A percentile compares a stretch with the other conserved stretches of the same genome.
These are phyloP conservation scores for Glaucomys volans DNA, from an alignment of 2,113 vertebrate species.

Conservation along the genomic window DNA sequence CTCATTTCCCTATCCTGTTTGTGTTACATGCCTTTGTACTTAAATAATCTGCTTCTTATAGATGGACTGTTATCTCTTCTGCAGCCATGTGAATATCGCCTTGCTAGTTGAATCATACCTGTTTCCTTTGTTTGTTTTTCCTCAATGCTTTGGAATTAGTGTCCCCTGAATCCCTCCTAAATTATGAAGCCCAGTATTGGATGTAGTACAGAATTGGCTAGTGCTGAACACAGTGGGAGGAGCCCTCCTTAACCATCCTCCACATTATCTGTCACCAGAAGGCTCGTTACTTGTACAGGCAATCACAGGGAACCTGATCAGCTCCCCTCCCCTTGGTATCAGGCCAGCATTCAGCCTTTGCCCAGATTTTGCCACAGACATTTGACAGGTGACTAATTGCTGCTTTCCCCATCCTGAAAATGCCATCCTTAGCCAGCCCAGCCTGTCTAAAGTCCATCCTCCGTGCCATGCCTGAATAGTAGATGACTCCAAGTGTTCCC, in stretches of 20 bases:
- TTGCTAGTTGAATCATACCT: neutral
- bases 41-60: neutral
- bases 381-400: constrained; percentile 67
- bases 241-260: neutral
- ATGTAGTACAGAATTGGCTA: neutral
- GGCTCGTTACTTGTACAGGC: constrained; percentile 39
- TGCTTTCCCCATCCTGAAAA: constrained; percentile 24
- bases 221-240: neutral
- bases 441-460: neutral
- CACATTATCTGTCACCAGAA: constrained; percentile 18
- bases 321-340: constrained; percentile 12
- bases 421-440: neutral
- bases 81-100: neutral
- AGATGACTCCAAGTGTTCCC: neutral
- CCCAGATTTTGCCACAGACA: constrained; percentile 38
- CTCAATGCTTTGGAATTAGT: neutral
- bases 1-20: neutral
- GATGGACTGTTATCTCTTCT: neutral
- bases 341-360: constrained; percentile 50
- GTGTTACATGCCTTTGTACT: neutral
- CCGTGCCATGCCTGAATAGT: neutral
- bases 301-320: constrained; percentile 5
- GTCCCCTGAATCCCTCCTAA: neutral
- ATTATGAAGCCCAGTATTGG: neutral
- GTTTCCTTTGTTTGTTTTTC: neutral